Evolutionary conservation across 2,797 vertebrate species (phyloP).

Genomic region (Clarias platycephalus): DNA sequence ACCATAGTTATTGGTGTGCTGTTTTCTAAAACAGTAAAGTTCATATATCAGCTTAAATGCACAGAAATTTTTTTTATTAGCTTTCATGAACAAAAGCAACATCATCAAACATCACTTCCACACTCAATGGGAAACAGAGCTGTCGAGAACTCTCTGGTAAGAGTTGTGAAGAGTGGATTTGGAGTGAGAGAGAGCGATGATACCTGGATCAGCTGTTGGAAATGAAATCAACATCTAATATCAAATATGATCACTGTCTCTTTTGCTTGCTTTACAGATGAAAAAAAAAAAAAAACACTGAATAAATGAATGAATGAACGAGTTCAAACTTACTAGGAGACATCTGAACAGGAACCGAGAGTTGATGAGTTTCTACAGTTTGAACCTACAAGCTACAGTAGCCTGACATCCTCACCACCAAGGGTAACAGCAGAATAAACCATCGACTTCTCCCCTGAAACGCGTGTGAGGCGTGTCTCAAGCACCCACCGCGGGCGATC

Average conservation of each 20-base stretch:
- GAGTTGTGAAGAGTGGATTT: not conserved
- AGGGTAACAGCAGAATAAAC: not conserved
- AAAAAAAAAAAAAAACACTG: not conserved
- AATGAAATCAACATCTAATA: not conserved
- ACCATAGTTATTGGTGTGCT: no score
- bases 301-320: not conserved
- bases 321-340: not conserved
- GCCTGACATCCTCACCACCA: not conserved
- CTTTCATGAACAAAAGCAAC: no score
- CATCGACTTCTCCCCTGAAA: not conserved
- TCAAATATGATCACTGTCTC: not conserved
- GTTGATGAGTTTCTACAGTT: not conserved
- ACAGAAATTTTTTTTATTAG: no score
- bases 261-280: not conserved
- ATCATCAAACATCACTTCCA: no score
- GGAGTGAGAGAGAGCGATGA: not conserved
- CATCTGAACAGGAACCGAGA: not conserved
- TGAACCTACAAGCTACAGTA: not conserved
- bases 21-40: no score
- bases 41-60: no score
- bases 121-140: no score
- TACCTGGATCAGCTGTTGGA: not conserved
- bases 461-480: not conserved
- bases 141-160: no score
- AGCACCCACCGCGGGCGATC: conserved; percentile 14